These are phyloP conservation scores for Hemibagrus wyckioides DNA, from an alignment of 2,113 vertebrate genomes.

Conservation along the genomic window DNA sequence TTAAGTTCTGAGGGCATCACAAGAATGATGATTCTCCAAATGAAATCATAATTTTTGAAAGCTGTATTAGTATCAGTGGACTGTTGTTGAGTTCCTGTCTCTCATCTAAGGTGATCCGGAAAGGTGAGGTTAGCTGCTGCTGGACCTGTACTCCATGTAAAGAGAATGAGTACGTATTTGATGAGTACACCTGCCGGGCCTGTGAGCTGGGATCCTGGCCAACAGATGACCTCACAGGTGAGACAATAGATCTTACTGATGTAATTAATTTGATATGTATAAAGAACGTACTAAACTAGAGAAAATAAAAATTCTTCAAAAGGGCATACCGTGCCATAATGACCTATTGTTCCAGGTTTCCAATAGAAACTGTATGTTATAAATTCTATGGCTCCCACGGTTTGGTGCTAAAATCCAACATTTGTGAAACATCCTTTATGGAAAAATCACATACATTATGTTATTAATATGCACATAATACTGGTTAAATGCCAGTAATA, in stretches of 20 bases:
- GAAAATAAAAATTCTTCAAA: background rate
- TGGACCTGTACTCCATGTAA: conserved; percentile 99
- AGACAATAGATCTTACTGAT: conserved; percentile 6
- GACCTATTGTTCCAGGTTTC: background rate
- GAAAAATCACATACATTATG: background rate
- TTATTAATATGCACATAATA: too few relatives aligned
- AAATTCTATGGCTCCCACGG: background rate
- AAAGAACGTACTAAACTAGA: background rate
- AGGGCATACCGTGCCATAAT: background rate
- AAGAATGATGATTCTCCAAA: background rate
- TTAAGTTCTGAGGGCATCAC: background rate
- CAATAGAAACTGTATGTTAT: background rate
- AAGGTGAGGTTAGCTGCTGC: conserved; percentile 98
- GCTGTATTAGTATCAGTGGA: background rate
- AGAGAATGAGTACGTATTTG: conserved; percentile 94
- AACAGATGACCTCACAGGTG: conserved; percentile 91
- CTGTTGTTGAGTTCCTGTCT: background rate
- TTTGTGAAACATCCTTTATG: background rate
- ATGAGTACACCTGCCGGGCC: conserved; percentile 94
- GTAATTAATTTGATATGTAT: background rate
- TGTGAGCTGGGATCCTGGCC: conserved; percentile 94
- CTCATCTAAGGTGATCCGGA: conserved; percentile 88
- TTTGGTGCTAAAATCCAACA: background rate
- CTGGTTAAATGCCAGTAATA: background rate
- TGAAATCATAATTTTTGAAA: background rate